phyloP scores from a whole-genome alignment of 2,888 invertebrate species.

The Diachrysia chrysitis region DNA sequence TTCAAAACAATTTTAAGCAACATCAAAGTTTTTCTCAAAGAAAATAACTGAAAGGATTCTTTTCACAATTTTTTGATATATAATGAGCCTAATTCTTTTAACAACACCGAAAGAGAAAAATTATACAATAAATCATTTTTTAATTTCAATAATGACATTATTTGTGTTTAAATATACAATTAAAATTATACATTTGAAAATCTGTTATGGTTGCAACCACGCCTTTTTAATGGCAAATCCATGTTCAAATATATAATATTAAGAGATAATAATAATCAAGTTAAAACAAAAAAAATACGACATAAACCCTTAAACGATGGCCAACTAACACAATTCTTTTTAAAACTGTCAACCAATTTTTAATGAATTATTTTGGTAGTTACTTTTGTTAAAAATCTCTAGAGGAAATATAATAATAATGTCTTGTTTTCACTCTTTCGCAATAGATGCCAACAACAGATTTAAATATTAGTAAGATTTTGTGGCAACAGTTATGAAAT shows the following conservation, averaged over 20 bases:
- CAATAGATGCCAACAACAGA: too few species aligned
- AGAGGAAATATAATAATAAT: too few species aligned
- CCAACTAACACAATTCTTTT: background rate
- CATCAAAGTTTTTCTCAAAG: slow-evolving; percentile 4
- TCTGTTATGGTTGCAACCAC: background rate
- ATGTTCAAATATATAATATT: background rate
- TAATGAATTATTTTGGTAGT: too few species aligned
- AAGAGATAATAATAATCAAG: background rate
- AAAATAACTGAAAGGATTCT: slow-evolving; percentile 24
- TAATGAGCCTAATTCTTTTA: background rate
- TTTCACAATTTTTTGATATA: slow-evolving; percentile 14
- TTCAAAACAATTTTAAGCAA: slow-evolving; percentile 15
- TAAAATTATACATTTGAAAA: background rate
- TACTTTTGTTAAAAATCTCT: too few species aligned
- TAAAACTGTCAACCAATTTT: too few species aligned
- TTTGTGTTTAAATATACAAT: background rate
- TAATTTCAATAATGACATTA: background rate
- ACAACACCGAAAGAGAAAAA: background rate
- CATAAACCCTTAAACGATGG: background rate
- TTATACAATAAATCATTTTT: background rate
- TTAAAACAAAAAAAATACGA: background rate
- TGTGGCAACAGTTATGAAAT: too few species aligned
- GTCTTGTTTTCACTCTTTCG: too few species aligned
- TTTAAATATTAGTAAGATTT: too few species aligned
- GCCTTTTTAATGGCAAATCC: background rate